Evolutionary conservation across 2,888 invertebrate species (phyloP), one percentile per base, ranked within the genome.

Genomic region (Clanis bilineata): DNA sequence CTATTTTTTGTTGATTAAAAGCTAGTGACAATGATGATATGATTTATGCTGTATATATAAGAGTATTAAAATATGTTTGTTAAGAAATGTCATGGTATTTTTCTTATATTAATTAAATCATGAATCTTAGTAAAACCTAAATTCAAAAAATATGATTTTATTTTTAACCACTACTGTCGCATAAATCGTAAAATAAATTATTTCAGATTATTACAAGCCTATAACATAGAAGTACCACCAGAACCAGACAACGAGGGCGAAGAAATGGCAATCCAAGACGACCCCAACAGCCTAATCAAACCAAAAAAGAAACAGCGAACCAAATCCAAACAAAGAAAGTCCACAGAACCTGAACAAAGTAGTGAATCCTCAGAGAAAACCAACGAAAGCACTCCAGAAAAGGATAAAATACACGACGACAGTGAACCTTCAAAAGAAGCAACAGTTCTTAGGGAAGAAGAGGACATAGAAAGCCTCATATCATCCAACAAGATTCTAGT

Each of bases 161-260:
- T 25, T 25, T 5, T 5, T 5, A 51, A 51, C 10, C 23, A 22
- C 6, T 0, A 23, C 9, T 25, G 21, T 7, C 15, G 9, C 12
- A 9, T 56, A 22, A 21, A n/a, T 21, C 18, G 0, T 1, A 39
- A 38, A 9, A 56, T 47, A 7, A 54, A 5, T 0, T 55, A 39
- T 70, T 67, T 0, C 85, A 97, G 97, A 79, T 92, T 97, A 69
- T 90, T 96, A n/a, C 94, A 95, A 84, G 94, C 95, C 71, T 94
- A 96, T 84, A 95, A 96, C 73, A 93, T 96, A 60, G 94, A 94
- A 71, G 88, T 93, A 9, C 93, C 94, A 65, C 95, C 94, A 0
- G 93, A 93, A 61, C 90, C 92, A 0, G 93, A 93, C 10, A 76
- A 78, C n/a, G 84, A 85, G 12, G 85, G 88, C 1, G 92, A 93